Evolutionary conservation across 2,113 vertebrate species (phyloP).

Genomic region (Xenopus tropicalis): DNA sequence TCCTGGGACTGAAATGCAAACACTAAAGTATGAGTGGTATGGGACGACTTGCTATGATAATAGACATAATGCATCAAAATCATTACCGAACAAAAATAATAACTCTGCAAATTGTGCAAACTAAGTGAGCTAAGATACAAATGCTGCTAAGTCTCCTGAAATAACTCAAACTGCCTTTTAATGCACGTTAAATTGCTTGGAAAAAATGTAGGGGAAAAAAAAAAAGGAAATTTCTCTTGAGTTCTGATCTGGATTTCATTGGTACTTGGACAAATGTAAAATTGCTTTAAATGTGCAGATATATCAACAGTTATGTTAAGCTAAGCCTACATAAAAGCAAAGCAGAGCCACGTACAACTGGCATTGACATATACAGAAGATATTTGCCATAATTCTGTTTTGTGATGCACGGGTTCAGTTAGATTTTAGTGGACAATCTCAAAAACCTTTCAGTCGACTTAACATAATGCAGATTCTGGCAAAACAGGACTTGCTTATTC

Average conservation of each 20-base stretch:
- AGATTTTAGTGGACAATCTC: too few relatives aligned
- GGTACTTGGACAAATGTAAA: background rate
- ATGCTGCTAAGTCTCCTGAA: constrained; percentile 15
- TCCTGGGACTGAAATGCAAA: background rate
- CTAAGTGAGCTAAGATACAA: constrained; percentile 10
- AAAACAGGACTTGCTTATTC: too few relatives aligned
- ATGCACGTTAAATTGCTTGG: background rate
- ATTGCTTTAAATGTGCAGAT: background rate
- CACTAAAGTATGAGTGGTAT: background rate
- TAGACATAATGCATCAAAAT: constrained; percentile 33
- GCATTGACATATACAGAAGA: too few relatives aligned
- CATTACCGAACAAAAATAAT: constrained; percentile 31
- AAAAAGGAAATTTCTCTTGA: background rate
- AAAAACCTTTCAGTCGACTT: too few relatives aligned
- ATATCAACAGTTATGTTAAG: background rate
- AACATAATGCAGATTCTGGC: too few relatives aligned
- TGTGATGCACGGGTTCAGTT: too few relatives aligned
- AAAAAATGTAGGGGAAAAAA: background rate
- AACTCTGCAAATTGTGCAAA: constrained; percentile 17
- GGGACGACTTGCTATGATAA: constrained; percentile 16
- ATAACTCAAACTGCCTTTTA: background rate
- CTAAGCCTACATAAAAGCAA: background rate
- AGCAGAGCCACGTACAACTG: too few relatives aligned
- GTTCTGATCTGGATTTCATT: background rate
- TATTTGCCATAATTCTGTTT: too few relatives aligned